Evolutionary conservation across 2,888 invertebrate species (phyloP), one percentile per base, ranked within the genome.

Genomic region (Pinctada fucata): DNA sequence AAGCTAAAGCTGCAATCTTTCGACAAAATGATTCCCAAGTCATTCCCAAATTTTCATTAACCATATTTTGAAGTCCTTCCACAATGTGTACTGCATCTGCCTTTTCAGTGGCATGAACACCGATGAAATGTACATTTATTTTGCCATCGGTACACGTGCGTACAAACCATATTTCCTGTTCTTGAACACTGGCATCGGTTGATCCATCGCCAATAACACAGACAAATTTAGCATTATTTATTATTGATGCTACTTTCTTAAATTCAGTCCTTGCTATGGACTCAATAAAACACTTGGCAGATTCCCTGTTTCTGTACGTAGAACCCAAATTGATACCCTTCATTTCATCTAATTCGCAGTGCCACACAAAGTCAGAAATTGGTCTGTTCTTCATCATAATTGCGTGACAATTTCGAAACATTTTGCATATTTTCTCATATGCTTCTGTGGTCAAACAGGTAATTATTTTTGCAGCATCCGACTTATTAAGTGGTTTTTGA

Each of bases 91-190:
- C 65, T 10, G 79, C 81, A 77, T 76, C 66, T 47, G 81, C 81
- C 50, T 68, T 79, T 70, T 79, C 82, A 67, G 75, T 13, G 13
- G 52, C 58, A 66, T 75, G 49, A 3, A 82, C 76, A 3, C 78
- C 82, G 4, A 68, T 16, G 63, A 78, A 69, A 58, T 72, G n/a
- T 5, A 73, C 64, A 31, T 47, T 48, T 58, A 80, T 80, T 50
- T 72, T 47, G 16, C 82, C 80, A 8, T 58, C 45, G 6, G 3
- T 16, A 75, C 75, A 79, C 10, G 70, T 51, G 8, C 79, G 45
- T 0, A 51, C 51, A 67, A 72, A 83, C 82, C 77, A 80, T 78
- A 83, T 81, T 66, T 82, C 82, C 49, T 82, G 82, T 66, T 82
- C 82, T 8, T 73, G 66, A 10, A 81, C 65, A 65, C 73, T 16